Conservation (phyloP, 2,888 invertebrate species). For the Phymatocera aterrima region DNA sequence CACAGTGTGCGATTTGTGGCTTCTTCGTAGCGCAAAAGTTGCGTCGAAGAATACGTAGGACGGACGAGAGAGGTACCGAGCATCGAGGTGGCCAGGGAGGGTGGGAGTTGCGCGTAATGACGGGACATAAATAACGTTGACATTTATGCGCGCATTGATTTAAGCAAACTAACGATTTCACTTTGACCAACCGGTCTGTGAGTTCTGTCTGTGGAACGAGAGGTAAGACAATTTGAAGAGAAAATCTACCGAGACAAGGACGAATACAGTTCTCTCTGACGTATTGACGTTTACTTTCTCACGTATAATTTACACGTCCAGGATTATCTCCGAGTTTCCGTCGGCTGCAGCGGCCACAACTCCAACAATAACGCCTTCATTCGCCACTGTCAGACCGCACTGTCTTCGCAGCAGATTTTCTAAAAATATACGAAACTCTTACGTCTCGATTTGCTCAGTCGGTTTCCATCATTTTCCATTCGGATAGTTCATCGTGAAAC, state of each 20-base stretch:
- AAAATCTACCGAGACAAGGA: conserved; percentile 46
- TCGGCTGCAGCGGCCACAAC: conserved; percentile 45
- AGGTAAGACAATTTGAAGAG: conserved; percentile 52
- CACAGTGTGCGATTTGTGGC: conserved; percentile 33
- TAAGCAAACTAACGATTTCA: conserved; percentile 75
- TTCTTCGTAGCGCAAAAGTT: conserved; percentile 39
- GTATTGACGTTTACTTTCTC: conserved; percentile 74
- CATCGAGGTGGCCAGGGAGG: conserved; percentile 55
- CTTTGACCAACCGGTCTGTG: conserved; percentile 71
- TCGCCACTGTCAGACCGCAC: background rate
- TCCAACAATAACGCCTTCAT: conserved; percentile 68
- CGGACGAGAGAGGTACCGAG: conserved; percentile 1
- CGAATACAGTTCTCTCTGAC: conserved; percentile 49
- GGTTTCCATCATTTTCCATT: too few relatives aligned
- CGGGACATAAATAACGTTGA: conserved; percentile 74
- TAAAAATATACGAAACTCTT: too few relatives aligned
- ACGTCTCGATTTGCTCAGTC: background rate
- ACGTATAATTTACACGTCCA: conserved; percentile 73
- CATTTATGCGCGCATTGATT: conserved; percentile 75
- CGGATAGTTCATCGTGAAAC: background rate
- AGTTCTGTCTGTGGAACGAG: conserved; percentile 51
- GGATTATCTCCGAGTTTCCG: background rate
- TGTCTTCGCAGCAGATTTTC: background rate
- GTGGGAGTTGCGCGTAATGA: conserved; percentile 72
- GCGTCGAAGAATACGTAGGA: conserved; percentile 37